These are phyloP conservation scores for Therioaphis trifolii DNA, from an alignment of 2,888 invertebrate species.

Conservation along the genomic window DNA sequence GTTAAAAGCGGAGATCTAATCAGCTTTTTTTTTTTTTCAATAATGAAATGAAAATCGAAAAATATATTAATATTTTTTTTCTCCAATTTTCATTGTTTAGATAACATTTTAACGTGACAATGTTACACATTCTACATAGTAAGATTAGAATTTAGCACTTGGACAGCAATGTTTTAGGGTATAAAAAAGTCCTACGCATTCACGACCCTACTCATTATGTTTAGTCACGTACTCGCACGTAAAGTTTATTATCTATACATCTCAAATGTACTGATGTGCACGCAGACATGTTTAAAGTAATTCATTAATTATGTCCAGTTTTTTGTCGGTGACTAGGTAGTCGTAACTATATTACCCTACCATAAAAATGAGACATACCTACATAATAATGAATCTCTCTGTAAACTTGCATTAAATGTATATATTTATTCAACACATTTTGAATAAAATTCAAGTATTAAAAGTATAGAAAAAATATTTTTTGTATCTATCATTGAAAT, in stretches of 20 bases:
- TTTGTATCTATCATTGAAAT: too few relatives aligned
- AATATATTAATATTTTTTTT: not conserved
- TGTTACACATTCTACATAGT: not conserved
- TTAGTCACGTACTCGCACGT: slow-evolving; percentile 2
- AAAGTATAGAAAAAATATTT: too few relatives aligned
- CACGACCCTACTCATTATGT: slow-evolving; percentile 37
- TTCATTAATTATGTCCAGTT: slow-evolving; percentile 38
- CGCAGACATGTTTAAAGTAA: not conserved
- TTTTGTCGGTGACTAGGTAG: not conserved
- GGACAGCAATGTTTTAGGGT: not conserved
- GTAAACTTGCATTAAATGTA: not conserved
- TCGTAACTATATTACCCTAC: not conserved
- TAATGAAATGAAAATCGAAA: not conserved
- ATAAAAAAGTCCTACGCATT: slow-evolving; percentile 15
- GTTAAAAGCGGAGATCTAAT: too few relatives aligned
- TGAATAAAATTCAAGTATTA: too few relatives aligned
- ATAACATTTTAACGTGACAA: slow-evolving; percentile 5
- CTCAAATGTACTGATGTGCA: not conserved
- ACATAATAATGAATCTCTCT: slow-evolving; percentile 7
- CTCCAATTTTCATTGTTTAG: not conserved
- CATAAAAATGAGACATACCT: not conserved
- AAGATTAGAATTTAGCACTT: not conserved
- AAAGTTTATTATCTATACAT: slow-evolving; percentile 38
- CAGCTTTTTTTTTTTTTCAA: too few relatives aligned
- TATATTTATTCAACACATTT: not conserved